Evolutionary conservation across 2,113 vertebrate genomes (phyloP).

Genomic region (Nibea albiflora): DNA sequence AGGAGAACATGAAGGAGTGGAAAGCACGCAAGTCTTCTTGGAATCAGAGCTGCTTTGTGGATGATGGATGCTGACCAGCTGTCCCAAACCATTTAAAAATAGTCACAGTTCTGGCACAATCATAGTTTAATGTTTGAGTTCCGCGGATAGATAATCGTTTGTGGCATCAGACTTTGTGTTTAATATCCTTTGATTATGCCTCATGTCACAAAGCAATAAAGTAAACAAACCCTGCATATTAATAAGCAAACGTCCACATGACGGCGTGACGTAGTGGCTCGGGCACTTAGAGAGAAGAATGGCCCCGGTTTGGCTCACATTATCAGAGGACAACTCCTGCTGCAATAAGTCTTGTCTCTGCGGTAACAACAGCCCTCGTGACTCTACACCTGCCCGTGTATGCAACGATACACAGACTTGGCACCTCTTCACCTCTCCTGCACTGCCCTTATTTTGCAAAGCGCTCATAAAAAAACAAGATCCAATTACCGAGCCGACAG

Average conservation of each 20-base stretch:
- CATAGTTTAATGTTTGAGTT: constrained; percentile 20
- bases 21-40: constrained; percentile 37
- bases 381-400: constrained; percentile 44
- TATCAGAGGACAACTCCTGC: constrained; percentile 34
- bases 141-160: not conserved
- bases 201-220: not conserved
- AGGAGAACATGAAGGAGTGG: constrained; percentile 33
- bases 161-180: not conserved
- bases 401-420: constrained; percentile 55
- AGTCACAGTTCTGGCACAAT: not conserved
- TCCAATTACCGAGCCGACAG: constrained; percentile 66
- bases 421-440: constrained; percentile 43
- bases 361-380: constrained; percentile 25
- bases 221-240: not conserved
- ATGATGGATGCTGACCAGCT: constrained; percentile 45
- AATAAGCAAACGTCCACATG: constrained; percentile 10
- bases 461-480: constrained; percentile 55
- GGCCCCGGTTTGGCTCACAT: constrained; percentile 41
- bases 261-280: constrained; percentile 1
- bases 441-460: constrained; percentile 60
- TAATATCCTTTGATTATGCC: not conserved
- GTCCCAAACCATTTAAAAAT: constrained; percentile 24
- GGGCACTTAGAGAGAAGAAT: constrained; percentile 16
- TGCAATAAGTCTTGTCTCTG: constrained; percentile 31
- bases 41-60: constrained; percentile 36